These are phyloP conservation scores for Pseudomyrmex pallidus DNA, from an alignment of 1,140 invertebrate species.

Conservation along the genomic window DNA sequence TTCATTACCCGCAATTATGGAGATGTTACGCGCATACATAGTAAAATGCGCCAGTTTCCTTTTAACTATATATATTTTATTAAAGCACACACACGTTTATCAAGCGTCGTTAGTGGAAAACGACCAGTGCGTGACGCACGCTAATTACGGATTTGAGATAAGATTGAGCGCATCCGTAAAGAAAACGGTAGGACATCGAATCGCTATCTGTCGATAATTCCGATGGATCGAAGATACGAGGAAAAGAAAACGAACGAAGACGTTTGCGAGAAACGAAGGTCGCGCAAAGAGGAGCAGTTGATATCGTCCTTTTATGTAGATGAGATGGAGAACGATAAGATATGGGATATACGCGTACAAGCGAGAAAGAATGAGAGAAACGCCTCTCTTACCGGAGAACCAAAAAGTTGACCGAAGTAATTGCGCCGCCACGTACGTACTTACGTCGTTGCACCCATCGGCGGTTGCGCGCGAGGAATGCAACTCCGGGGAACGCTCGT, in stretches of 20 bases:
- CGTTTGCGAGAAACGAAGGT: slow-evolving; percentile 18
- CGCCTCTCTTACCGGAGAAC: slow-evolving; percentile 55
- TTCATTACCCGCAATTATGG: slow-evolving; percentile 3
- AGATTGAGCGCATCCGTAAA: slow-evolving; percentile 26
- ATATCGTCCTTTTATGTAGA: slow-evolving; percentile 64
- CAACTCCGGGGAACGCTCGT: slow-evolving; percentile 13
- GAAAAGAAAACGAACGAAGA: slow-evolving; percentile 1
- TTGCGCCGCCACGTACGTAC: slow-evolving; percentile 29
- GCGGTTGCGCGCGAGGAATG: slow-evolving; percentile 44
- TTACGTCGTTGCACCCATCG: slow-evolving; percentile 22
- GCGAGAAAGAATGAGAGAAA: slow-evolving; percentile 58
- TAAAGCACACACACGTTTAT: slow-evolving; percentile 1
- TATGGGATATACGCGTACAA: slow-evolving; percentile 17
- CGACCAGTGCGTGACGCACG: slow-evolving; percentile 30
- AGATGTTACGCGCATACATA: background rate
- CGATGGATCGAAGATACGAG: background rate
- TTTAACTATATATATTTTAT: background rate
- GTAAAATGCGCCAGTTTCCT: background rate
- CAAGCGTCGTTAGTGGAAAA: background rate
- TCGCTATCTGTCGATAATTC: slow-evolving; percentile 33
- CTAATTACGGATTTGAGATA: slow-evolving; percentile 46
- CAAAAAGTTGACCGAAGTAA: slow-evolving; percentile 58
- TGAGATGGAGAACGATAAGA: slow-evolving; percentile 53
- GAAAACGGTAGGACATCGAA: slow-evolving; percentile 35
- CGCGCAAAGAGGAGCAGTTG: slow-evolving; percentile 49